These are phyloP conservation scores for Hyaena hyaena DNA, from an alignment of 2,113 vertebrate genomes.

Conservation along the genomic window DNA sequence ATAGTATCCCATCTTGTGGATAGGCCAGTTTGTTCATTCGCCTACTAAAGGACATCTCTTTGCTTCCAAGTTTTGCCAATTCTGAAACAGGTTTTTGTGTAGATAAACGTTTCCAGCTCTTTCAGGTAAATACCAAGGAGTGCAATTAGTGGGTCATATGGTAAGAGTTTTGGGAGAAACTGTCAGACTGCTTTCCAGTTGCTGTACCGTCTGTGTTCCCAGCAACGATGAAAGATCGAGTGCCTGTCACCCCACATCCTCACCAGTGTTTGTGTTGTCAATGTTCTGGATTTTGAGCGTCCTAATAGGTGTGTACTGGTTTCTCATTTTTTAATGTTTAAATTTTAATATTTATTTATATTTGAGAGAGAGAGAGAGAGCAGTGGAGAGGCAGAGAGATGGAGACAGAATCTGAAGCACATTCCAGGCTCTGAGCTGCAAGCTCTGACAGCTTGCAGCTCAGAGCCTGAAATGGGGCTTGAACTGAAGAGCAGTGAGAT, in stretches of 20 bases:
- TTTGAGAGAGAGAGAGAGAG: too few species aligned
- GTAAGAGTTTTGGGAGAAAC: neutral
- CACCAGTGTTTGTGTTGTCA: neutral
- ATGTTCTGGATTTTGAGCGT: neutral
- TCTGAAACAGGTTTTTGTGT: neutral
- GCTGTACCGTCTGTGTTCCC: neutral
- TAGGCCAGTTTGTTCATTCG: neutral
- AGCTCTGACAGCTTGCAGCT: too few species aligned
- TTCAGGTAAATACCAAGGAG: neutral
- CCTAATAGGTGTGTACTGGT: neutral
- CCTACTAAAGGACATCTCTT: neutral
- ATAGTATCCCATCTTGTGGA: neutral
- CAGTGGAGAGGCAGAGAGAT: too few species aligned
- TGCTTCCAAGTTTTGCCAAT: neutral
- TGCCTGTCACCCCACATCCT: neutral
- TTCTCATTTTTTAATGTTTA: neutral
- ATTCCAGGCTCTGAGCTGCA: too few species aligned
- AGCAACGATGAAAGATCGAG: neutral
- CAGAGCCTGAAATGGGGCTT: too few species aligned
- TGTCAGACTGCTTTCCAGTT: neutral
- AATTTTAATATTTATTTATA: too few species aligned
- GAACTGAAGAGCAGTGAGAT: too few species aligned
- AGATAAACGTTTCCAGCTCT: neutral
- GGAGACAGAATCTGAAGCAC: too few species aligned
- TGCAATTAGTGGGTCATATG: neutral